Evolutionary conservation across 2,113 vertebrate species (phyloP), one percentile per base, ranked within the genome.

Genomic region (Ibidorhyncha struthersii): DNA sequence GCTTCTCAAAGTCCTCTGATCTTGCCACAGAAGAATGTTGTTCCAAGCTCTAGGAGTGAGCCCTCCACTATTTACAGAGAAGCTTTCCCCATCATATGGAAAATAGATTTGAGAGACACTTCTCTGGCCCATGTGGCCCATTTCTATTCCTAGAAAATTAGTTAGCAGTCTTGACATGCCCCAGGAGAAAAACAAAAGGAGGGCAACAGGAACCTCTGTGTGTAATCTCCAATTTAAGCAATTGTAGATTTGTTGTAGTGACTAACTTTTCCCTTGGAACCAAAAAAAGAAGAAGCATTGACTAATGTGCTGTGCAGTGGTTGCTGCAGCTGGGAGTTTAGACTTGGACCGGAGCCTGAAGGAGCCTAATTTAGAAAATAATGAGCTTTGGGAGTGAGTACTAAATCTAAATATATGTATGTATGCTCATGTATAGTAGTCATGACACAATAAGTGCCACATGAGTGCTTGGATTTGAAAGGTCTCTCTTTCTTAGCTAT

Each of bases 141-240:
- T 85, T 85, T 95, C 59, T 87, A 56, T 91, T 96, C 84, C 87
- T 82, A 96, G 84, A 96, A 94, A 96, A 96, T 87, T 65, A 82
- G 29, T 85, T 89, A 82, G 20, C 61, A 67, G 36, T 59, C 73
- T 91, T 85, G 89, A 85, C 55, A 45, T 61, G 70, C 49, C 73
- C 43, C 14, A 3, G 19, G 84, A 95, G 52, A 61, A 82, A 91
- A 94, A 79, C 55, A 90, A 93, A 96, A 53, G 52, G 43, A 87
- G 40, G 36, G n/a, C 81, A 91, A 91, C 26, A 89, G 36, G 61
- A 95, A 79, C 20, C 5, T 61, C 70, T 52, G 11, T 43, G 55
- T 93, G 47, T 93, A 84, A 85, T 93, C 73, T 85, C 34, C 50
- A 69, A 16, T 85, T 90, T 85, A 52, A 94, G 50, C 83, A 96